Percentiles rank a stretch among this genome's conserved stretches.
Evolutionary conservation across 2,113 vertebrate species (phyloP).

Genomic region (Numida meleagris): DNA sequence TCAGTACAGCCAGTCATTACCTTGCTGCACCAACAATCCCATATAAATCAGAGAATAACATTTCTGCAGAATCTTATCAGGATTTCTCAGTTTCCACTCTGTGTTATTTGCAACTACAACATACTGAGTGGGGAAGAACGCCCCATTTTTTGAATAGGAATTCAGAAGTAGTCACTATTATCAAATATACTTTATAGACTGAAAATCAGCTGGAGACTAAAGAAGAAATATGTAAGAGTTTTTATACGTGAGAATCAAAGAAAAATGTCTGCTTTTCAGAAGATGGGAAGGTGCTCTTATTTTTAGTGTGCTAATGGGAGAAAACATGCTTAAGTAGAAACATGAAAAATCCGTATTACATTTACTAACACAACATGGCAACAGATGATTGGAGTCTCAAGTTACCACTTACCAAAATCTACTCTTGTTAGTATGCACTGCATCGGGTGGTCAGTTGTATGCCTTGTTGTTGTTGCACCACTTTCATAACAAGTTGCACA

Average conservation of each 20-base stretch:
- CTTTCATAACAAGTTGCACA: conserved; percentile 99
- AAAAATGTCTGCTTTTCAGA: not conserved
- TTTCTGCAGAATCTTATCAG: not conserved
- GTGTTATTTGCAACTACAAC: not conserved
- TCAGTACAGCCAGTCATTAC: not conserved
- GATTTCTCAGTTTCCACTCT: not conserved
- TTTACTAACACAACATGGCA: not conserved
- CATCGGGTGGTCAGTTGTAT: conserved; percentile 99
- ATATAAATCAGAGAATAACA: not conserved
- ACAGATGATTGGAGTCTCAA: not conserved
- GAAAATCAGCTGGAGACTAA: not conserved
- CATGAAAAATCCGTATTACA: not conserved
- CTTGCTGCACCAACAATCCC: not conserved
- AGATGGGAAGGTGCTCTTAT: not conserved
- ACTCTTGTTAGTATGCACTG: conserved; percentile 99
- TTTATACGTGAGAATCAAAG: not conserved
- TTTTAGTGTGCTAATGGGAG: not conserved
- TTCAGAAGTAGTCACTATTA: not conserved
- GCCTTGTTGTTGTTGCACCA: conserved; percentile 96
- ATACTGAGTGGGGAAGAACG: not conserved
- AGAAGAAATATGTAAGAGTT: not conserved
- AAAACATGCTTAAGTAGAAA: not conserved
- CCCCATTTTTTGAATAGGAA: not conserved
- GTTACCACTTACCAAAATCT: conserved; percentile 92
- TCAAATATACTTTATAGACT: not conserved